Percentiles rank a stretch among this genome's conserved stretches.
Evolutionary conservation across 2,113 vertebrate genomes (phyloP).

Genomic region (Kobus ellipsiprymnus): DNA sequence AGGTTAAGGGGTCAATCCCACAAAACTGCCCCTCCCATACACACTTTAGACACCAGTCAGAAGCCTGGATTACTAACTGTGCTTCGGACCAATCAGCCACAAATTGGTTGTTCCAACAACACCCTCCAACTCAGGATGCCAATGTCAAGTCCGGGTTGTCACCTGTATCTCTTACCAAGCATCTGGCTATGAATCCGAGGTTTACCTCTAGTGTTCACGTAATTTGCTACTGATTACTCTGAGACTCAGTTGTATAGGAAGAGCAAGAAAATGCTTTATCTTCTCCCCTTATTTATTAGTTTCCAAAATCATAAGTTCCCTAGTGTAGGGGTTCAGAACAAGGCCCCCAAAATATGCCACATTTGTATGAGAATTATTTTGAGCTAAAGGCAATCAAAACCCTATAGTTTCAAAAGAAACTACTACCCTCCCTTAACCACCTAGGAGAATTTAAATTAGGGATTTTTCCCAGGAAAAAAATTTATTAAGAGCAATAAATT

Average conservation of each 20-base stretch:
- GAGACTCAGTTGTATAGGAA: neutral
- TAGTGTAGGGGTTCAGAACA: neutral
- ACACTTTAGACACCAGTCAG: neutral
- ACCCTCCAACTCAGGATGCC: neutral
- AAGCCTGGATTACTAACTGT: neutral
- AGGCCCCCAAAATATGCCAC: neutral
- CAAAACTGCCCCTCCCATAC: neutral
- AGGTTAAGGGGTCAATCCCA: neutral
- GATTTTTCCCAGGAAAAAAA: neutral
- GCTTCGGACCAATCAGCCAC: neutral
- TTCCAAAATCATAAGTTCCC: neutral
- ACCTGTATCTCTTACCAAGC: neutral
- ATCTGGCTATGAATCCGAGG: neutral
- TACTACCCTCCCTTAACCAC: neutral
- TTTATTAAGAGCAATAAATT: neutral
- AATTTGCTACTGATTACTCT: neutral
- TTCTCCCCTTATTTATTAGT: neutral
- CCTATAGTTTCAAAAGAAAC: neutral
- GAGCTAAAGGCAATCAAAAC: neutral
- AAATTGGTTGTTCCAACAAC: neutral
- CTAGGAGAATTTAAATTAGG: neutral
- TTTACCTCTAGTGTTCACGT: neutral
- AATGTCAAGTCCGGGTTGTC: neutral
- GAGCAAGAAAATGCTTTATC: neutral
- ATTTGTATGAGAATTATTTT: neutral